Evolutionary conservation across 2,797 vertebrate species (phyloP).

Genomic region (Myoxocephalus aenaeus): DNA sequence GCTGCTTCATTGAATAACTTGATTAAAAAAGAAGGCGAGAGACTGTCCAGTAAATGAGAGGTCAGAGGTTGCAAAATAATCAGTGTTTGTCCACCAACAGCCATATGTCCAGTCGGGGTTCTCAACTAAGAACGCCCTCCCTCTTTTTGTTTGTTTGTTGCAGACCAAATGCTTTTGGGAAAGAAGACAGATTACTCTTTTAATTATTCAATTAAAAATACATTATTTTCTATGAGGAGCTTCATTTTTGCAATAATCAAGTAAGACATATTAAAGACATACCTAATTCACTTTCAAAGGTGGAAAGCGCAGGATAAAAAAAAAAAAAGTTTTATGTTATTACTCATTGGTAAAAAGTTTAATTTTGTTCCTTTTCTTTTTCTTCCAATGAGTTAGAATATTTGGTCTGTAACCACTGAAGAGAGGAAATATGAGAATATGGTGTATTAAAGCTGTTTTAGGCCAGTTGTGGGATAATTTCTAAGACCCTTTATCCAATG

Average conservation of each 20-base stretch:
- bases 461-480: neutral
- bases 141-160: neutral
- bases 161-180: neutral
- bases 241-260: neutral
- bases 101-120: constrained; percentile 37
- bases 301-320: neutral
- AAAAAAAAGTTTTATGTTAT: neutral
- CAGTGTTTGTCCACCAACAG: constrained; percentile 48
- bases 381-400: neutral
- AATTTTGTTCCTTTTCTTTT: neutral
- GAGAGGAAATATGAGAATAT: neutral
- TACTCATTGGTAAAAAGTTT: neutral
- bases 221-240: neutral
- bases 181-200: neutral
- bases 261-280: neutral
- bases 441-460: neutral
- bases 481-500: neutral
- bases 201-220: neutral
- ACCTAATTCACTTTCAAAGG: neutral
- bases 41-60: constrained; percentile 47
- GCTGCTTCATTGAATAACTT: constrained; percentile 28
- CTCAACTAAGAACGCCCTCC: neutral
- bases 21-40: constrained; percentile 39
- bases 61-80: constrained; percentile 49
- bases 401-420: neutral